Base-by-base conservation (phyloP, 2,888 invertebrate species). In the Archips crataeganus region DNA sequence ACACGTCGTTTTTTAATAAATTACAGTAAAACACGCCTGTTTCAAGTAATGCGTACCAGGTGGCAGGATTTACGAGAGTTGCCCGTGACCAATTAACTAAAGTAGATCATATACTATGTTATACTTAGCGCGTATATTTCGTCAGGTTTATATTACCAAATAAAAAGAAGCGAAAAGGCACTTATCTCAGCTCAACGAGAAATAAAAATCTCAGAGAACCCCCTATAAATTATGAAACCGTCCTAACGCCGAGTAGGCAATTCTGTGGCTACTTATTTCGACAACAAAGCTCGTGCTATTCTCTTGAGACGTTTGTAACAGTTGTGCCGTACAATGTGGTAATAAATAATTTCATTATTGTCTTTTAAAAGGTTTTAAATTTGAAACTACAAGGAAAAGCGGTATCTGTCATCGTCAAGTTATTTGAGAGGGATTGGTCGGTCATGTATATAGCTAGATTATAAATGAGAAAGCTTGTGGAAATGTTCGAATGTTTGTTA, bases 171-270 rank as follows among this genome's bases (percentile, higher is more conserved):
- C 65, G 51, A 70, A 69, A 74, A 74, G 74, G 51, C 74, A 74
- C 74, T 74, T 74, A 74, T 74, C 73, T 69, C 60, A 42, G 42
- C 64, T 68, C 69, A 32, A 63, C 34, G 54, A 65, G 69, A 70
- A 74, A 74, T 74, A 70, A 74, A 74, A 74, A 74, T 74, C 70
- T 74, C 61, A 65, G 61, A 61, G 61, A 74, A 60, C 69, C 70
- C 23, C 74, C 69, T 70, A 70, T 74, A 74, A 74, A 74, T 74
- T 74, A 74, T 74, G 74, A 74, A 74, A 70, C 69, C 74, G 64
- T 54, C 74, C 51, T 74, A 70, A 65, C 54, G 74, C 61, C 51
- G 73, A 59, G 68, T 45, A 49, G 72, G 69, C 59, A 70, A 74
- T 74, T 54, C 61, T 32, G 63, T 65, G 70, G 70, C 70, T 70